These are phyloP conservation scores for Colletes latitarsis DNA, from an alignment of 1,140 invertebrate genomes.

Conservation along the genomic window DNA sequence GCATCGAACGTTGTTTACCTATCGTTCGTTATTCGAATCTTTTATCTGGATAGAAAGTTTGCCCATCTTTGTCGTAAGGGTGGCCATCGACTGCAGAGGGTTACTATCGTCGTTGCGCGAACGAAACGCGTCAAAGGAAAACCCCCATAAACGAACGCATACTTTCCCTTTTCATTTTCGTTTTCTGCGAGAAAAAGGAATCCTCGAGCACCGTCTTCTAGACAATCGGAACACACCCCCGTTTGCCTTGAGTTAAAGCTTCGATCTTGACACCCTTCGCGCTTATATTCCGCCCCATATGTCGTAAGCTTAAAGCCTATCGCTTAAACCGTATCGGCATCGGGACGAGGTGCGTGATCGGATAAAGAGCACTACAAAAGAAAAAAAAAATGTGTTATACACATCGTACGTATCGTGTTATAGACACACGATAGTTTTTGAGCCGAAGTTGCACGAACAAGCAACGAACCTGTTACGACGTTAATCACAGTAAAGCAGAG, in stretches of 20 bases:
- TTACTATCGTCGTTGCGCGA: too few relatives aligned
- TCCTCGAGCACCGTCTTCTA: conserved; percentile 15
- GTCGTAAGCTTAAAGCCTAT: conserved; percentile 36
- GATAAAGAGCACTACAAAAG: conserved; percentile 33
- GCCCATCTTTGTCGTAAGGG: too few relatives aligned
- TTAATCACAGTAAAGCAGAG: conserved; percentile 45
- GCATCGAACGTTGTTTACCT: too few relatives aligned
- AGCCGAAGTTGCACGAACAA: conserved; percentile 50
- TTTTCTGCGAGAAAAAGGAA: neutral
- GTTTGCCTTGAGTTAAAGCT: conserved; percentile 26
- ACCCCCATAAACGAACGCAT: neutral
- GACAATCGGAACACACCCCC: conserved; percentile 44
- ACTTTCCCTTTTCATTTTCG: neutral
- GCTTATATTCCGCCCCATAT: conserved; percentile 17
- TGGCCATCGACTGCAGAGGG: too few relatives aligned
- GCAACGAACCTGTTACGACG: conserved; percentile 24
- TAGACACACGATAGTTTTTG: conserved; percentile 26
- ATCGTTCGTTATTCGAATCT: too few relatives aligned
- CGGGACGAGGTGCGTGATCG: conserved; percentile 31
- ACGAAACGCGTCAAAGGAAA: too few relatives aligned
- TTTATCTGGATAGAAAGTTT: too few relatives aligned
- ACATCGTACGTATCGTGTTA: too few relatives aligned
- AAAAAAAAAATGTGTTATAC: neutral
- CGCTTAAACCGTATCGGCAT: conserved; percentile 38
- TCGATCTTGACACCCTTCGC: conserved; percentile 22